These are phyloP conservation scores for Heliothis subflexa DNA, from an alignment of 1,140 invertebrate species.

Conservation along the genomic window DNA sequence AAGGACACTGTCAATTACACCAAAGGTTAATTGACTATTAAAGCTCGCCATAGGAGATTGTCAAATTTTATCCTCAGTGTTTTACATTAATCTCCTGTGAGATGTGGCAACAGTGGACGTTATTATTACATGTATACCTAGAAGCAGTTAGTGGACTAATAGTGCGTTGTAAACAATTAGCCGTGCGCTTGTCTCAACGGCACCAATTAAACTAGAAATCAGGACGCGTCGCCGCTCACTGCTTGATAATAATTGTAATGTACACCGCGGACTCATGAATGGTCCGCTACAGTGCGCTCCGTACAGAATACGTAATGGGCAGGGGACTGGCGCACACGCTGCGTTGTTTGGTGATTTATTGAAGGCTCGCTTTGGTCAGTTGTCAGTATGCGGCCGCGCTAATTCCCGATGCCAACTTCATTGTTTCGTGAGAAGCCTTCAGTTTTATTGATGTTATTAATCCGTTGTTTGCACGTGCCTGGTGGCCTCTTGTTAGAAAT, in stretches of 20 bases:
- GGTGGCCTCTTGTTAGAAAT: neutral
- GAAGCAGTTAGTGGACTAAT: slow-evolving; percentile 6
- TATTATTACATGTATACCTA: neutral
- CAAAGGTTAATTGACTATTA: slow-evolving; percentile 32
- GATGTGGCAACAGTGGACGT: neutral
- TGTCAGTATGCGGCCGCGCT: slow-evolving; percentile 25
- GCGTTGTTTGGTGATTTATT: slow-evolving; percentile 50
- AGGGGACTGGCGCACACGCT: slow-evolving; percentile 22
- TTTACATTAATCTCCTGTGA: neutral
- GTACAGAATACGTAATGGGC: slow-evolving; percentile 58
- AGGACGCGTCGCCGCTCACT: slow-evolving; percentile 60
- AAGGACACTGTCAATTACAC: slow-evolving; percentile 6
- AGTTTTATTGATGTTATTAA: slow-evolving; percentile 30
- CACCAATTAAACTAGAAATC: slow-evolving; percentile 57
- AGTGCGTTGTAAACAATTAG: slow-evolving; percentile 38
- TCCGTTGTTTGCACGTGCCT: neutral
- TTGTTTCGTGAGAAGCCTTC: slow-evolving; percentile 1
- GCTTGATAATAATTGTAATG: slow-evolving; percentile 67
- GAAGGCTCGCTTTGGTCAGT: slow-evolving; percentile 2
- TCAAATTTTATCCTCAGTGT: neutral
- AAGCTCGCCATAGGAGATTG: neutral
- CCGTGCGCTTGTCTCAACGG: slow-evolving; percentile 41
- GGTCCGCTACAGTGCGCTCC: slow-evolving; percentile 56
- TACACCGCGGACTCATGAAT: slow-evolving; percentile 61
- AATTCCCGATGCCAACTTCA: slow-evolving; percentile 25